Evolutionary conservation across 1,140 invertebrate genomes (phyloP), one percentile per base, ranked within the genome.

Genomic region (Nylanderia fulva): DNA sequence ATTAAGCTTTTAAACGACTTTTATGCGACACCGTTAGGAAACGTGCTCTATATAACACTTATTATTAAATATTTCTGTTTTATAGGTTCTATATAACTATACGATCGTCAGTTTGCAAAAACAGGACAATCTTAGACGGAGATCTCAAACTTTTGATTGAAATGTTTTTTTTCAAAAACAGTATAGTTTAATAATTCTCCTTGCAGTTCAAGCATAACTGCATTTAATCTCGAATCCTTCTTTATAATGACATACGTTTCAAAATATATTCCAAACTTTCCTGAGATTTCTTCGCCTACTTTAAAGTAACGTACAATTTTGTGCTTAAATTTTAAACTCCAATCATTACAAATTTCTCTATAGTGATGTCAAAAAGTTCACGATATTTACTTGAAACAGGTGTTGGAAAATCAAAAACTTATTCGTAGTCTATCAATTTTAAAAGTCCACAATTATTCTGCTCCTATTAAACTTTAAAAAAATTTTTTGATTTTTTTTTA

Each of bases 1-100:
- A 72, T 82, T 72, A 72, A 82, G 39, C 66, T 72, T 29, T 45
- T 45, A 45, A 72, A 58, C 39, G 39, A 82, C 54, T 82, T 82
- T 72, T 33, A 58, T 72, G 52, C 7, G 66, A 68, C 21, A 54
- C 13, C 8, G 7, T 71, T 29, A 72, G 42, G 13, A 58, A 72
- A 82, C 39, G 24, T 42, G 58, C 11, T 69, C 0, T 13, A 21
- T 71, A 42, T 2, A 27, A 3, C 42, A 39, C 11, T 42, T 56
- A 13, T 58, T 58, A 58, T 58, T 58, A 58, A 71, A 82, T 58
- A 58, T 27, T 69, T 80, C 21, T 29, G 24, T 18, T 42, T 42
- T 56, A 56, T 24, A 15, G 11, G 27, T 15, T 80, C 39, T 7
- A 69, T 42, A 29, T 0, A 1, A 48, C 56, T 3, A 13, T 39